Percentiles rank a stretch among this genome's conserved stretches.
Evolutionary conservation across 2,113 vertebrate genomes (phyloP).

Genomic region (Eubucco bourcierii): DNA sequence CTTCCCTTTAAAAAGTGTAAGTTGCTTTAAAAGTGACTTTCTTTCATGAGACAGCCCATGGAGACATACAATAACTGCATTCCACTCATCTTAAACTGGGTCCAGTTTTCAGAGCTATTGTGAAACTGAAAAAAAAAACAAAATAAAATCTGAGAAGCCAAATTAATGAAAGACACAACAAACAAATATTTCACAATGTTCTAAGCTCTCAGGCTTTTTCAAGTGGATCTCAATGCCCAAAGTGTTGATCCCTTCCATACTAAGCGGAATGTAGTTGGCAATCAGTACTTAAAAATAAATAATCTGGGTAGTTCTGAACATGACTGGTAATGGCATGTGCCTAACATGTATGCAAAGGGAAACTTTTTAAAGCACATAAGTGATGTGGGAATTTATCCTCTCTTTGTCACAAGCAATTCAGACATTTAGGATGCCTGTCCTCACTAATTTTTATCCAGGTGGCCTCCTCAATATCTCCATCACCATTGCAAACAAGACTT

Average conservation of each 20-base stretch:
- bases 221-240: background rate
- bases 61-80: background rate
- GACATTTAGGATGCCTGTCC: background rate
- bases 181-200: background rate
- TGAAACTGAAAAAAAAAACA: background rate
- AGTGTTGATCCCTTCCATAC: background rate
- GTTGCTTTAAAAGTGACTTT: background rate
- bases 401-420: background rate
- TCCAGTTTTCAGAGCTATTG: background rate
- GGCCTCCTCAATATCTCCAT: background rate
- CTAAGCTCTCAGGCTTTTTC: background rate
- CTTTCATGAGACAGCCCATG: background rate
- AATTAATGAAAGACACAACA: background rate
- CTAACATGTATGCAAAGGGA: background rate
- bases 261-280: background rate
- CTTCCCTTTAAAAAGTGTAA: background rate
- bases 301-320: background rate
- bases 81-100: background rate
- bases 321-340: background rate
- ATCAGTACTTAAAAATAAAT: background rate
- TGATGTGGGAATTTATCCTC: background rate
- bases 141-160: background rate
- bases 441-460: background rate
- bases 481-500: constrained; percentile 17
- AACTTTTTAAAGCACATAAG: background rate